Conservation (phyloP, 2,113 vertebrate genomes). For the Fregata magnificens region DNA sequence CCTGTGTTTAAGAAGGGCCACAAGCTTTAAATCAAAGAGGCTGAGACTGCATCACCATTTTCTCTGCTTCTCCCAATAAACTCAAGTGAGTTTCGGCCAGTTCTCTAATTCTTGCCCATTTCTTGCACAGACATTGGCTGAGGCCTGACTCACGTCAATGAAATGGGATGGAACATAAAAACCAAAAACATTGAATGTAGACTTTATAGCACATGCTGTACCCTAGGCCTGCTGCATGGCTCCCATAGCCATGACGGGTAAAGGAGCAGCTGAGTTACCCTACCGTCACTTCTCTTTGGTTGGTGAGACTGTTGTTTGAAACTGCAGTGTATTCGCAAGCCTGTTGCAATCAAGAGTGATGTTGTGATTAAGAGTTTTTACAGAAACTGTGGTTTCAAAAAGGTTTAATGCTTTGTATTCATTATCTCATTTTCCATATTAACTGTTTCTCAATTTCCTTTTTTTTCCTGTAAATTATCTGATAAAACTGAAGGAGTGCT, state of each 20-base stretch:
- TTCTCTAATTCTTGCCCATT: not conserved
- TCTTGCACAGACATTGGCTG: not conserved
- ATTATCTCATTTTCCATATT: not conserved
- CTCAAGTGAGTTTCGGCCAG: not conserved
- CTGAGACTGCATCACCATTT: not conserved
- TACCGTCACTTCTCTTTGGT: not conserved
- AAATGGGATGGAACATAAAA: not conserved
- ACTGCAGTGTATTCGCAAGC: not conserved
- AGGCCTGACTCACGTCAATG: not conserved
- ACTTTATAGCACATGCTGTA: not conserved
- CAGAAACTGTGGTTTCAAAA: not conserved
- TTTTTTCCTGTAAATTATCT: not conserved
- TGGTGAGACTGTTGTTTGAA: not conserved
- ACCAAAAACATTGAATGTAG: not conserved
- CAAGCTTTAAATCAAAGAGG: not conserved
- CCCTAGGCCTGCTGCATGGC: not conserved
- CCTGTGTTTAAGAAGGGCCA: not conserved
- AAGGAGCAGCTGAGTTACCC: not conserved
- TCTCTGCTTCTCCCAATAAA: not conserved
- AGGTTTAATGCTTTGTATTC: not conserved
- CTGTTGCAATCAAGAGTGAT: not conserved
- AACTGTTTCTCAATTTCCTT: not conserved
- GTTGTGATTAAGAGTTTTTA: not conserved
- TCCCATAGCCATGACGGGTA: fast-evolving
- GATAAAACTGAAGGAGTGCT: not conserved